Evolutionary conservation across 2,113 vertebrate genomes (phyloP).

Genomic region (Cricetomys ansorgei): DNA sequence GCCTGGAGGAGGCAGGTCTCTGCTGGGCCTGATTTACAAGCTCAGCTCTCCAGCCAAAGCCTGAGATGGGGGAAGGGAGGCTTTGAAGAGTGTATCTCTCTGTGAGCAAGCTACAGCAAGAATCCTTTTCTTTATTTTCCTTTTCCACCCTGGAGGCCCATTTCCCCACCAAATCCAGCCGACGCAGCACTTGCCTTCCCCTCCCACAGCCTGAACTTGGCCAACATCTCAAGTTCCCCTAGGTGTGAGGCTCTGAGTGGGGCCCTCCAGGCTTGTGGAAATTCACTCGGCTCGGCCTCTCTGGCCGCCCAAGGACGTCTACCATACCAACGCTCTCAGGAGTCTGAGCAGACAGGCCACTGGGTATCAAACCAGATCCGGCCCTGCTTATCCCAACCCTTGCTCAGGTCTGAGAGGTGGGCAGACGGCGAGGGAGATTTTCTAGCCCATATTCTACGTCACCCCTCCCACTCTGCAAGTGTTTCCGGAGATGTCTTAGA

Average conservation of each 20-base stretch:
- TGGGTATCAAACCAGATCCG: not conserved
- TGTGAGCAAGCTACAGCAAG: slow-evolving; percentile 56
- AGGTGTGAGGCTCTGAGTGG: slow-evolving; percentile 66
- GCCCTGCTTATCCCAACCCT: not conserved
- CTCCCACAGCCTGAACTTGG: slow-evolving; percentile 70
- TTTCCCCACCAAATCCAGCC: slow-evolving; percentile 66
- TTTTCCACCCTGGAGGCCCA: slow-evolving; percentile 69
- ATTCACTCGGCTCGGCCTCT: slow-evolving; percentile 24
- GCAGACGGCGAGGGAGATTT: not conserved
- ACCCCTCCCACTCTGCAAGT: not conserved
- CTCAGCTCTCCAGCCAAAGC: not conserved
- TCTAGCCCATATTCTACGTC: not conserved
- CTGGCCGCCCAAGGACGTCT: not conserved
- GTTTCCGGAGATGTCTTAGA: not conserved
- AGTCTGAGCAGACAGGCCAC: not conserved
- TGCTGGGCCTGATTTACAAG: not conserved
- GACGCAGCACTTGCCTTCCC: slow-evolving; percentile 53
- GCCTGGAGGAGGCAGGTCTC: slow-evolving; percentile 5
- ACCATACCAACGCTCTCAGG: not conserved
- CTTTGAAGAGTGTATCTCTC: slow-evolving; percentile 36
- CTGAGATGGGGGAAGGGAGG: not conserved
- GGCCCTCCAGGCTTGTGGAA: slow-evolving; percentile 67
- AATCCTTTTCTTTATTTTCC: slow-evolving; percentile 69
- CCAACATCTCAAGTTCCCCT: slow-evolving; percentile 67
- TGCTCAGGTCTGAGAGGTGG: fast-evolving